phyloP scores from a whole-genome alignment of 2,797 vertebrate species.

The Pyrocephalus nanus region DNA sequence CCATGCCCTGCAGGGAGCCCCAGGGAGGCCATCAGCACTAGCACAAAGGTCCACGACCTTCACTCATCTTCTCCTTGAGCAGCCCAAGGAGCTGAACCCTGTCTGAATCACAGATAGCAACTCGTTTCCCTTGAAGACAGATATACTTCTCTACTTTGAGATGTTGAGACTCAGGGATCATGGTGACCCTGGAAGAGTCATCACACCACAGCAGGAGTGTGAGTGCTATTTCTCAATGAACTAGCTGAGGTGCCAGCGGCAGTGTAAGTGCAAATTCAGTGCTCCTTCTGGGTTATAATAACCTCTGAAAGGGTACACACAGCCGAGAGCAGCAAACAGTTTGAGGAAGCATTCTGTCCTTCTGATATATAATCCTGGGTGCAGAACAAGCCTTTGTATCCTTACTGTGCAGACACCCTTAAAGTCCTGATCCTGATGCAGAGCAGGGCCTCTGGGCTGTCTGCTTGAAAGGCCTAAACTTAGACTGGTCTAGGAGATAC shows the following conservation, averaged over 20 bases:
- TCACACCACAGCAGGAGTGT: neutral
- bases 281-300: neutral
- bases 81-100: neutral
- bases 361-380: neutral
- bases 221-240: neutral
- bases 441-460: neutral
- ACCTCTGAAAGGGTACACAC: neutral
- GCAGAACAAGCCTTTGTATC: neutral
- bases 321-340: neutral
- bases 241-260: neutral
- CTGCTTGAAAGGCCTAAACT: neutral
- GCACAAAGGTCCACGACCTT: accelerated
- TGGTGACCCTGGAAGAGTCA: neutral
- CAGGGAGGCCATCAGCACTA: neutral
- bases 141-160: neutral
- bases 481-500: neutral
- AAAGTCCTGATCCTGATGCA: neutral
- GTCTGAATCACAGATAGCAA: neutral
- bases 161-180: neutral
- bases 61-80: neutral
- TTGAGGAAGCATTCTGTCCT: neutral
- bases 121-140: neutral
- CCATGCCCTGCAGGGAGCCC: neutral
- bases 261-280: neutral
- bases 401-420: neutral